Conservation (phyloP, 2,888 invertebrate species). For the Adelognathus sp. region DNA sequence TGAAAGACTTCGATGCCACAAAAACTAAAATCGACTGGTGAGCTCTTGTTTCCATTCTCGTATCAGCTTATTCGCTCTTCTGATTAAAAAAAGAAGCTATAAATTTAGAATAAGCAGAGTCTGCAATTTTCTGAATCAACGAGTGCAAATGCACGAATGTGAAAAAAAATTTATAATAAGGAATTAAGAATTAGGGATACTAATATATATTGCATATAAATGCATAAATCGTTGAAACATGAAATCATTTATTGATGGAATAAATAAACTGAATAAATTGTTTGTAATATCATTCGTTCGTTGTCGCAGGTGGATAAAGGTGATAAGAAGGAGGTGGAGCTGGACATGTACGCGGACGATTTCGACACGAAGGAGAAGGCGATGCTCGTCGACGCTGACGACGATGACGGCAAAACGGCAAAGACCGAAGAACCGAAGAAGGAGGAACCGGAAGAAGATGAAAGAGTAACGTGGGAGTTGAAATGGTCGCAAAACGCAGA, state of each 20-base stretch:
- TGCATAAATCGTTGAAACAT: too few relatives aligned
- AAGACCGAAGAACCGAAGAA: constrained; percentile 64
- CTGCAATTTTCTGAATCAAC: too few relatives aligned
- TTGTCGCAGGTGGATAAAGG: constrained; percentile 67
- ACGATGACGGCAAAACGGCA: constrained; percentile 50
- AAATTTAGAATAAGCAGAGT: too few relatives aligned
- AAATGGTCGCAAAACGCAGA: constrained; percentile 92
- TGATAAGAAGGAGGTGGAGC: constrained; percentile 84
- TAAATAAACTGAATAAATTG: background rate
- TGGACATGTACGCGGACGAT: constrained; percentile 97
- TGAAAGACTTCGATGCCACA: too few relatives aligned
- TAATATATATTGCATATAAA: too few relatives aligned
- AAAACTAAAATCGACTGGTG: too few relatives aligned
- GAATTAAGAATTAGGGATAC: too few relatives aligned
- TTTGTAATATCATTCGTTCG: background rate
- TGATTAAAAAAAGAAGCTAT: too few relatives aligned
- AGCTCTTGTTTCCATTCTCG: too few relatives aligned
- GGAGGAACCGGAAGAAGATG: constrained; percentile 68
- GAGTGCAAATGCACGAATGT: too few relatives aligned
- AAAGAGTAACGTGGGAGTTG: constrained; percentile 92
- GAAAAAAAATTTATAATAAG: too few relatives aligned
- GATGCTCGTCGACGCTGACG: constrained; percentile 77
- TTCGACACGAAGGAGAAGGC: constrained; percentile 90
- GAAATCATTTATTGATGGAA: background rate
- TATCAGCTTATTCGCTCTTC: too few relatives aligned